phyloP scores from a whole-genome alignment of 2,888 invertebrate genomes.

The Nephrotoma guestfalica region DNA sequence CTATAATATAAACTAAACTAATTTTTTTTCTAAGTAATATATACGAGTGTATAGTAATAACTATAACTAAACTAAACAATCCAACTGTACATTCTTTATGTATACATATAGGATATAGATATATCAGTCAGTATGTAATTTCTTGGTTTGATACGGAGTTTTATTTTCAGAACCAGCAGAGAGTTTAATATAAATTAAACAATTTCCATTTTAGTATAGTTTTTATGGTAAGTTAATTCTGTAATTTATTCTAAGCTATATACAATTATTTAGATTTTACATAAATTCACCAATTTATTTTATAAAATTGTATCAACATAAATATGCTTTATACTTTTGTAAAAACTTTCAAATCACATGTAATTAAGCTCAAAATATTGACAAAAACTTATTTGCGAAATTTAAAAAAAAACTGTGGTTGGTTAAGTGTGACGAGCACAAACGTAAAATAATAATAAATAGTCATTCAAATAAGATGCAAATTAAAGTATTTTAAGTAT shows the following conservation, averaged over 20 bases:
- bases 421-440: neutral
- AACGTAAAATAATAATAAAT: neutral
- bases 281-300: neutral
- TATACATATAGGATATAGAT: neutral
- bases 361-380: neutral
- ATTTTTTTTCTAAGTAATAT: neutral
- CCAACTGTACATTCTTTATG: neutral
- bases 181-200: neutral
- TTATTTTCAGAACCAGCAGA: neutral
- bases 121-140: neutral
- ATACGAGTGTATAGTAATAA: neutral
- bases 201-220: neutral
- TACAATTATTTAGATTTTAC: neutral
- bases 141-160: neutral
- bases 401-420: neutral
- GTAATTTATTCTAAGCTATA: neutral
- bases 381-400: neutral
- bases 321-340: neutral
- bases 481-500: neutral
- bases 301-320: neutral
- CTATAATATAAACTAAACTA: neutral
- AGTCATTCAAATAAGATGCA: neutral
- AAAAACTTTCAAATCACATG: neutral
- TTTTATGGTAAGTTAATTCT: neutral
- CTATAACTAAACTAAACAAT: neutral